A percentile compares a stretch with the other conserved stretches of the same genome.
These are phyloP conservation scores for Drosophila heteroneura DNA, from an alignment of 2,888 invertebrate genomes.

Conservation along the genomic window DNA sequence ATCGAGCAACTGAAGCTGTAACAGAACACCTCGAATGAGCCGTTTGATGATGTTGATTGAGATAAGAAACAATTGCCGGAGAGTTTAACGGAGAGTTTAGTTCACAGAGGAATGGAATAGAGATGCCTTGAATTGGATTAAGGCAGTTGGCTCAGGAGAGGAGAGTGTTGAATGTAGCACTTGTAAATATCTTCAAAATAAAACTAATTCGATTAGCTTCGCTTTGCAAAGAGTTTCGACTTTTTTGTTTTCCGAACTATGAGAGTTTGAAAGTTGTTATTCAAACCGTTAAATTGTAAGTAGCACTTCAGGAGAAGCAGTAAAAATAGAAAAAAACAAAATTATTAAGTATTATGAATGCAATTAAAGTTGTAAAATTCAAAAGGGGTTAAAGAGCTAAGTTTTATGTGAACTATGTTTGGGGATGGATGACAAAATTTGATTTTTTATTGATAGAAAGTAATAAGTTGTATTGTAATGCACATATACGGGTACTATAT, in stretches of 20 bases:
- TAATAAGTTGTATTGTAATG: conserved; percentile 5
- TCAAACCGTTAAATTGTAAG: not conserved
- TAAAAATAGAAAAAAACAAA: not conserved
- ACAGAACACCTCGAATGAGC: conserved; percentile 56
- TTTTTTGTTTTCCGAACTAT: not conserved
- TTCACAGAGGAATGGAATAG: not conserved
- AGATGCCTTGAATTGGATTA: not conserved
- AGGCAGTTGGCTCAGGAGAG: not conserved
- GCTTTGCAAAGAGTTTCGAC: not conserved
- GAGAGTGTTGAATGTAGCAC: too few species aligned
- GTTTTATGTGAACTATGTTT: not conserved
- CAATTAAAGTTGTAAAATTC: not conserved
- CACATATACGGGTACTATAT: not conserved
- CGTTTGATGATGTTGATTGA: conserved; percentile 30
- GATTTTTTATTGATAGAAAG: not conserved
- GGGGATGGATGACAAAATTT: not conserved
- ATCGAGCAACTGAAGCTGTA: conserved; percentile 46
- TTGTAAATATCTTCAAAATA: not conserved
- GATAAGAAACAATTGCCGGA: conserved; percentile 41
- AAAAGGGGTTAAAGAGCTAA: not conserved
- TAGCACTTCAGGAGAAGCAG: not conserved
- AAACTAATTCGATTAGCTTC: not conserved
- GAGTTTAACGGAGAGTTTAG: conserved; percentile 4
- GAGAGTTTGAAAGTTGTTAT: not conserved
- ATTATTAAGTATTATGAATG: not conserved